These are phyloP conservation scores for Pammene fasciana DNA, from an alignment of 2,888 invertebrate genomes.

Conservation along the genomic window DNA sequence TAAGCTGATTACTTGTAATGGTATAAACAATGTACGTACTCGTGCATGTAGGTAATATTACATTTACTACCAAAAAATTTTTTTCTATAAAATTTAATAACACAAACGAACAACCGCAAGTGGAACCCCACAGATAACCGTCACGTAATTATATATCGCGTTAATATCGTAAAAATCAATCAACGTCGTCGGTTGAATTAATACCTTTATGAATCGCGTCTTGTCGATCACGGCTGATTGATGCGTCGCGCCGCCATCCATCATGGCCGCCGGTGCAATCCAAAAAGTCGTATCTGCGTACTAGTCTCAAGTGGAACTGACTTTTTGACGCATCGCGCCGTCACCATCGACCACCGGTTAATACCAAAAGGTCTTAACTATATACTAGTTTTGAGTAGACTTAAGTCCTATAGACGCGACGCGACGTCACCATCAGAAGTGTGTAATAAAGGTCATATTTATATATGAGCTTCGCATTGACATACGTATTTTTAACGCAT, in stretches of 20 bases:
- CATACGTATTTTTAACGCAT: background rate
- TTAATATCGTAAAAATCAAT: constrained; percentile 72
- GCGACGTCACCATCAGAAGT: background rate
- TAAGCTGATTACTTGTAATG: too few species aligned
- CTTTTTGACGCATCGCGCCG: background rate
- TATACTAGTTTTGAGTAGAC: background rate
- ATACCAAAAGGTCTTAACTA: background rate
- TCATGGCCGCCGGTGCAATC: constrained; percentile 40
- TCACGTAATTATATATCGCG: constrained; percentile 59
- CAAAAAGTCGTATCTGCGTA: background rate
- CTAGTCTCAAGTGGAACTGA: background rate
- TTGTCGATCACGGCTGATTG: constrained; percentile 78
- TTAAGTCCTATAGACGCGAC: background rate
- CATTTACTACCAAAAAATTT: too few species aligned
- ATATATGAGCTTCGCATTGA: background rate
- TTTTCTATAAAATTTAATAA: too few species aligned
- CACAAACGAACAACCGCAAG: background rate
- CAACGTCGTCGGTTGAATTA: constrained; percentile 72
- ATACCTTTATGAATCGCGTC: constrained; percentile 72
- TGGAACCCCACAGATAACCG: constrained; percentile 40
- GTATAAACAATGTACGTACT: too few species aligned
- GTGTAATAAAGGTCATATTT: background rate
- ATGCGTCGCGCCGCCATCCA: constrained; percentile 62
- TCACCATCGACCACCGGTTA: background rate
- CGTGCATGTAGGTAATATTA: too few species aligned